Evolutionary conservation across 2,113 vertebrate species (phyloP).

Genomic region (Parus major): DNA sequence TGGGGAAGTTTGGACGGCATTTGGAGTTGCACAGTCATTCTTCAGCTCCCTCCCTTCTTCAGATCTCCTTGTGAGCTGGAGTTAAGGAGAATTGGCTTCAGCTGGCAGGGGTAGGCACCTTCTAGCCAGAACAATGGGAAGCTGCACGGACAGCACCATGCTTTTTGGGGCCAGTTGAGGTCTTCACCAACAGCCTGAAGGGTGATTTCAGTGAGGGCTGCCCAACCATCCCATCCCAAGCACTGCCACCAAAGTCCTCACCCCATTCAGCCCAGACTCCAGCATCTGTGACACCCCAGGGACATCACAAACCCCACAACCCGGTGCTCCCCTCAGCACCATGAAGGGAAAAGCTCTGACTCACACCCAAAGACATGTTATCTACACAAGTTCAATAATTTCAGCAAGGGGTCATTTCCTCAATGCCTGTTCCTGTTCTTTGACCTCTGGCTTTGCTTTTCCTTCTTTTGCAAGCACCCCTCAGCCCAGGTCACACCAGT

Average conservation of each 20-base stretch:
- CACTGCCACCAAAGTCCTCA: not conserved
- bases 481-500: not conserved
- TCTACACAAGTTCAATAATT: not conserved
- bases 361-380: not conserved
- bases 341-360: not conserved
- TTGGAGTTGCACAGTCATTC: not conserved
- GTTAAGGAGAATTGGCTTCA: not conserved
- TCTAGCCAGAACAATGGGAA: accelerated
- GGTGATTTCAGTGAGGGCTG: not conserved
- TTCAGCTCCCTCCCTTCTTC: not conserved
- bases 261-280: not conserved
- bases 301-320: not conserved
- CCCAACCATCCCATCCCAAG: not conserved
- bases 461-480: not conserved
- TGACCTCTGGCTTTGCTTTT: not conserved
- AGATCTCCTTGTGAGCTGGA: accelerated
- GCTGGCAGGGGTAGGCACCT: not conserved
- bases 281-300: not conserved
- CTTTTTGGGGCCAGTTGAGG: not conserved
- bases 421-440: slow-evolving; percentile 35
- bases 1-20: not conserved
- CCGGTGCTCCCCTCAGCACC: not conserved
- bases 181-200: not conserved
- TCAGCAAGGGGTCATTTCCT: not conserved
- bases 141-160: accelerated